phyloP scores from a whole-genome alignment of 2,113 vertebrate species.

The Heterotilapia buettikoferi region DNA sequence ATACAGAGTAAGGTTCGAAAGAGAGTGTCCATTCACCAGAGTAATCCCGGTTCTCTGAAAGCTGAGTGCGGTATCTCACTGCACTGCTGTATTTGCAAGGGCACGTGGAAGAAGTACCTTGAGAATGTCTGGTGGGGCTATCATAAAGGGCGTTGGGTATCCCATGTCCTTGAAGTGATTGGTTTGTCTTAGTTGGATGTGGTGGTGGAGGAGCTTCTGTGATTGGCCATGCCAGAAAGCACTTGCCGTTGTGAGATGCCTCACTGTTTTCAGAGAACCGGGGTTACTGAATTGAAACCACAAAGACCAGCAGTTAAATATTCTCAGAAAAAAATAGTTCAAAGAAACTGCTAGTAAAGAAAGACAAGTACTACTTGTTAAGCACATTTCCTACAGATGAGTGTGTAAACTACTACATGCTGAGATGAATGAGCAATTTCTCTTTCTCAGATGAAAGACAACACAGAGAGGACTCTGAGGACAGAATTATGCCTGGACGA shows the following conservation, averaged over 20 bases:
- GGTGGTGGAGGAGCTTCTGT: neutral
- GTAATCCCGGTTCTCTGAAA: neutral
- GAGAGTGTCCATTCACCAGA: neutral
- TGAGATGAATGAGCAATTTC: neutral
- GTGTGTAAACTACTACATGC: neutral
- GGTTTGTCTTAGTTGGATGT: neutral
- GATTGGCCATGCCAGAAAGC: neutral
- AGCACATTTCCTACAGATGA: neutral
- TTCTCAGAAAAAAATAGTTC: neutral
- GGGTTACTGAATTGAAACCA: neutral
- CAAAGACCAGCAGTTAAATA: neutral
- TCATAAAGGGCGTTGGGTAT: neutral
- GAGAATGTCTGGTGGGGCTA: neutral
- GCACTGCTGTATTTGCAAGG: neutral
- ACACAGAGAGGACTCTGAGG: constrained; percentile 55
- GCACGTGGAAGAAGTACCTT: neutral
- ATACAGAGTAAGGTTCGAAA: neutral
- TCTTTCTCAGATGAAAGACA: constrained; percentile 74
- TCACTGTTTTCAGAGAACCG: neutral
- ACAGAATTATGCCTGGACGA: constrained; percentile 41
- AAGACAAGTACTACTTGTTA: neutral
- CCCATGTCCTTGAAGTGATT: neutral
- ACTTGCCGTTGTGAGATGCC: neutral
- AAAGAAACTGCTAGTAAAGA: neutral
- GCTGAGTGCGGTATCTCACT: neutral